Base-by-base conservation (phyloP, 1,140 invertebrate species). In the Zaprionus camerounensis region DNA sequence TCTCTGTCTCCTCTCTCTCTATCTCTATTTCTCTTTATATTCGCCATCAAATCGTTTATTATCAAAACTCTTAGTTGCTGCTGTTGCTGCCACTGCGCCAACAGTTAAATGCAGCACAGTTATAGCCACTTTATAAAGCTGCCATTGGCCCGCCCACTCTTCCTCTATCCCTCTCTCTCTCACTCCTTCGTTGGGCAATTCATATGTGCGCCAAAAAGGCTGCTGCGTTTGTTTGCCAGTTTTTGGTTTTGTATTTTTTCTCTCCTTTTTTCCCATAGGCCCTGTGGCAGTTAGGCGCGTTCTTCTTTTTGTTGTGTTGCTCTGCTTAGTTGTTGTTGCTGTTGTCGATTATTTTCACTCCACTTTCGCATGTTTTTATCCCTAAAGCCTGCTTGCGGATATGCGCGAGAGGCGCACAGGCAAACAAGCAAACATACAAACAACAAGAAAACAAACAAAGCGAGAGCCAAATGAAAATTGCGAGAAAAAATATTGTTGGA, bases 281-380 rank as follows among this genome's bases (percentile, higher is more conserved):
- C 80, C 82, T 76, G 82, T 71, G 79, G 82, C 83, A 68, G 61
- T 83, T 84, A 24, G 46, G 15, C 13, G 31, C 24, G 5, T 55
- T 26, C 31, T 24, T 56, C 70, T 78, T 82, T 74, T 71, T 66
- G 77, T 44, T 55, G 38, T 65, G 24, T 44, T 73, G 22, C 38
- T 68, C 67, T 67, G 64, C 53, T 78, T 74, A 62, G 70, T 77
- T 69, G 24, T 64, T 53, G 53, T 71, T 78, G 58, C 46, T 86
- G 57, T 57, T 86, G 76, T 70, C 70, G 83, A 82, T 86, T 82
- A 90, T 90, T 91, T 88, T 90, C 71, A 85, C 70, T 85, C 86
- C 79, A 82, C 79, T 91, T 90, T 90, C 68, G 80, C 76, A 82
- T 81, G 84, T 85, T 90, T 90, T 91, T 91, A 91, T 90, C 85